Base-by-base conservation (phyloP, 2,113 vertebrate genomes). In the Aegotheles bennettii region DNA sequence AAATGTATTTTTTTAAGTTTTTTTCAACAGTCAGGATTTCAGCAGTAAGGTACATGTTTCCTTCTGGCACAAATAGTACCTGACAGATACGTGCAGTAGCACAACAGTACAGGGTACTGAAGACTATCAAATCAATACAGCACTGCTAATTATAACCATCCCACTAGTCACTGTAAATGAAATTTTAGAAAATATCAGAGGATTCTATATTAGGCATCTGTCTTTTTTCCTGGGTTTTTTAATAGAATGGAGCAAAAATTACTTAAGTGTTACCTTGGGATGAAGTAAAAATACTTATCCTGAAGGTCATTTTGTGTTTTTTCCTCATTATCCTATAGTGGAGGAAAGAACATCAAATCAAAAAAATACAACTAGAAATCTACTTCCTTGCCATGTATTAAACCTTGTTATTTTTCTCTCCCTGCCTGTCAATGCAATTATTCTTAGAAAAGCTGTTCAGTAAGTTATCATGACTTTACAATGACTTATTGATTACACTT, bases 251-350 rank as follows among this genome's bases (percentile, higher is more conserved):
- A 87, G 35, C 35, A 95, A 83, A 94, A 81, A 47, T 26, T 81
- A 75, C 29, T 83, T 9, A 73, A 50, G 4, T 11, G 2, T 88
- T 81, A 61, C 68, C 81, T 74, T 81, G 68, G 16, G 28, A 13
- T 69, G 70, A 60, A 89, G 87, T 85, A 92, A 95, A 87, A 94
- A 93, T 87, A 89, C 40, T 70, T 56, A 29, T 26, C 16, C 47
- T 59, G 56, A 59, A 89, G 36, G 42, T 90, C 0, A 59, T 83
- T 75, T 78, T 53, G 38, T 0, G 3, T 16, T 45, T 81, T 82
- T 56, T 60, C 36, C 3, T 9, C 23, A 21, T 69, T 80, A 50
- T 25, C 29, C 29, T 19, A 23, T 10, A 74, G 15, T 16, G 24
- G 21, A 42, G 31, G 48, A 89, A 89, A 67, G 26, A 60, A 60